Base-by-base conservation (phyloP, 2,888 invertebrate genomes). In the Cheilosia soror region DNA sequence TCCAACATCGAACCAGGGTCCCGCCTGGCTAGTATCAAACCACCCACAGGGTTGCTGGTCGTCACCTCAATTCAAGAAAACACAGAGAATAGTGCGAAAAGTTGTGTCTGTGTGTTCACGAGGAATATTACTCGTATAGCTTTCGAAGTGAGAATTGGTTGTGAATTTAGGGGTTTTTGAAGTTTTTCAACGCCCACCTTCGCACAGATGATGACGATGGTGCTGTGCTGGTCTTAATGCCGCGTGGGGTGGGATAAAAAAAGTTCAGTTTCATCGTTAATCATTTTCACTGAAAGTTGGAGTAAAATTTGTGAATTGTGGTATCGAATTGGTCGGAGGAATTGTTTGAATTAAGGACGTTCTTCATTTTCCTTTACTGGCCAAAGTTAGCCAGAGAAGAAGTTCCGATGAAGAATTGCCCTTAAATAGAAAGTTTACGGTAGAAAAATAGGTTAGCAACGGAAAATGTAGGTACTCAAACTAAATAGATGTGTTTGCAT, bases 241-340 rank as follows among this genome's bases (percentile, higher is more conserved):
- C 20, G 20, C 9, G 40, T n/a, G n/a, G 66, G 7, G 42, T 27
- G 29, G 47, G n/a, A 2, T n/a, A 44, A 15, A 76, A 20, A 77
- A 85, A 85, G 68, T 85, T 85, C 72, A 72, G 76, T 72, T 72
- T 68, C 62, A 37, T 81, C 85, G 81, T 85, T 85, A 85, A 85
- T 85, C 85, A 85, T 85, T 77, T 80, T 81, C 85, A 77, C 62
- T 63, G 40, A 72, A 85, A 81, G 81, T 72, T 85, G 4, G 58
- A 72, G 75, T 51, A 66, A 65, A 81, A 76, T 63, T 80, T 37
- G 37, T 77, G 72, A 76, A 72, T 81, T 80, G 76, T 80, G 85
- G 85, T 75, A 80, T 80, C 76, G 85, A 77, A 85, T 72, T 77
- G 81, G 57, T 71, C 31, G 25, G 51, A 40, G 53, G 53, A 53